Evolutionary conservation across 2,113 vertebrate species (phyloP), one percentile per base, ranked within the genome.

Genomic region (Canis aureus): DNA sequence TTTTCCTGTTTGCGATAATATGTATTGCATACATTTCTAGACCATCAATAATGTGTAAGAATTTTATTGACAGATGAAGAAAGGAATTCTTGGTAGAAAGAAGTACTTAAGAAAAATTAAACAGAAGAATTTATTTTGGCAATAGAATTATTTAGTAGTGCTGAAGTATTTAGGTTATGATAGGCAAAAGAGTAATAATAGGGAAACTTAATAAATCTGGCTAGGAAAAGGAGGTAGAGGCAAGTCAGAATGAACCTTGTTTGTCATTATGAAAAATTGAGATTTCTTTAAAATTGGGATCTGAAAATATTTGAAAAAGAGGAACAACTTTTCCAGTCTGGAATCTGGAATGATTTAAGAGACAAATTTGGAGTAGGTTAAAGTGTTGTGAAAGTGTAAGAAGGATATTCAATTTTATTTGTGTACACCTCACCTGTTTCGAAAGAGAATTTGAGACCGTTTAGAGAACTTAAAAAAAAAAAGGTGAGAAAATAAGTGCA

Each of bases 251-350:
- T 91, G 23, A 87, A 3, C 7, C 66, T 53, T 55, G 49, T 25
- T 23, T 90, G 22, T 83, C n/a, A 57, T 59, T n/a, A n/a, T 66
- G 64, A 76, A 84, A 7, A 78, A 69, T 51, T 67, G 5, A 5
- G 49, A 29, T 38, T 60, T 87, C 35, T 60, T 86, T 62, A n/a
- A 55, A 88, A 62, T 82, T 82, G 49, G 49, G 4, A 89, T 20
- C 49, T 74, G n/a, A 92, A 76, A 83, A 84, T 89, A 92, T n/a
- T 92, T 91, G 4, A 53, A 78, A 78, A 91, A 92, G 38, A 71
- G 4, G 64, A 87, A 64, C 22, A 43, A 38, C 23, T 81, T 81
- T 89, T 69, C 20, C 59, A 57, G 60, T 60, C 51, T 85, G n/a
- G 59, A 53, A 69, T 62, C 55, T 89, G 71, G 57, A 64, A 78